Conservation (phyloP, 1,140 invertebrate genomes). For the Bombus terrestris region DNA sequence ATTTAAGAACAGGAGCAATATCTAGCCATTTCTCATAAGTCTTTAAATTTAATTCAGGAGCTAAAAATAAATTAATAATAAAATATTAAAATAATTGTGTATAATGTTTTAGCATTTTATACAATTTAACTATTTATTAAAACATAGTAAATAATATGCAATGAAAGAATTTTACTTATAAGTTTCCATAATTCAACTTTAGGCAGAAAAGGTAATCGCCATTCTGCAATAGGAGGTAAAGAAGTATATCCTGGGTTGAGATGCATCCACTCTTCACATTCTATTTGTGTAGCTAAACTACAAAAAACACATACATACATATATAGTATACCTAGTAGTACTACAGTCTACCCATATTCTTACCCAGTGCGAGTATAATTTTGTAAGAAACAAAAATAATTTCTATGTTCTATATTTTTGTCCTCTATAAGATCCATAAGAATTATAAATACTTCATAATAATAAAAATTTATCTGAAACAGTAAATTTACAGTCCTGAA, state of each 20-base stretch:
- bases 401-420: constrained; percentile 61
- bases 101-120: neutral
- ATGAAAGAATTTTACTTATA: constrained; percentile 65
- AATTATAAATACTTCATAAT: constrained; percentile 80
- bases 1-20: constrained; percentile 74
- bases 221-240: constrained; percentile 78
- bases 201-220: constrained; percentile 77
- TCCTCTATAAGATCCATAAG: constrained; percentile 74
- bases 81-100: neutral
- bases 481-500: constrained; percentile 25
- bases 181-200: constrained; percentile 72
- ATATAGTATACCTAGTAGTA: neutral
- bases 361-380: constrained; percentile 73
- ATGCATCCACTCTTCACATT: constrained; percentile 76
- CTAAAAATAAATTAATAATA: constrained; percentile 59
- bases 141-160: neutral
- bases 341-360: constrained; percentile 1
- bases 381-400: constrained; percentile 74
- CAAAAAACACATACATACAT: constrained; percentile 39
- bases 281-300: constrained; percentile 72
- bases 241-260: constrained; percentile 70
- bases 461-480: constrained; percentile 78
- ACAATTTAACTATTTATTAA: neutral
- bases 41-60: constrained; percentile 79
- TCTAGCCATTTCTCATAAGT: constrained; percentile 80